Evolutionary conservation across 2,797 vertebrate genomes (phyloP).

Genomic region (Thamnophis elegans): DNA sequence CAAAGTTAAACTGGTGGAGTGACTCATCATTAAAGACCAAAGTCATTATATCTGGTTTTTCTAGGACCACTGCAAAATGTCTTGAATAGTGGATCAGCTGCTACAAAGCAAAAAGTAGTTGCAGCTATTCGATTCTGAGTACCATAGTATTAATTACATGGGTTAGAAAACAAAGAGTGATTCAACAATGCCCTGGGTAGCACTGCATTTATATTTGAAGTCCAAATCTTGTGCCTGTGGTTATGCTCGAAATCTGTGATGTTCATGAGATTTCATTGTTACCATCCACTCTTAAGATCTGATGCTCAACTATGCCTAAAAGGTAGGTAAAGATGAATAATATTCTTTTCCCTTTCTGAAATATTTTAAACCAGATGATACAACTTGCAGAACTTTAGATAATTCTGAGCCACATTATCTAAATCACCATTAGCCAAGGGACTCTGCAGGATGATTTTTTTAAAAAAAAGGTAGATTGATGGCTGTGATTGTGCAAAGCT

Average conservation of each 20-base stretch:
- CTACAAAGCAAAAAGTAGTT: neutral
- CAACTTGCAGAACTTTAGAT: neutral
- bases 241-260: neutral
- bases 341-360: neutral
- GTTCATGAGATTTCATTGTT: neutral
- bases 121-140: neutral
- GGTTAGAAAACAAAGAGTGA: neutral
- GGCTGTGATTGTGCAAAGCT: neutral
- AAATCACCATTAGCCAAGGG: neutral
- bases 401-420: neutral
- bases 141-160: neutral
- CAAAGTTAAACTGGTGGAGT: neutral
- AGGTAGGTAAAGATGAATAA: neutral
- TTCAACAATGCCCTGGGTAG: neutral
- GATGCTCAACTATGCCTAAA: neutral
- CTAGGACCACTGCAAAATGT: neutral
- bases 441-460: neutral
- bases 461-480: neutral
- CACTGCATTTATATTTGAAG: neutral
- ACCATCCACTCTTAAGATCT: neutral
- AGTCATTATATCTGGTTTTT: neutral
- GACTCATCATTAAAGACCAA: neutral
- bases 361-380: neutral
- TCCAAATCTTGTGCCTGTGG: neutral
- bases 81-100: neutral